These are phyloP conservation scores for Dendrolimus pini DNA, from an alignment of 2,888 invertebrate species.

Conservation along the genomic window DNA sequence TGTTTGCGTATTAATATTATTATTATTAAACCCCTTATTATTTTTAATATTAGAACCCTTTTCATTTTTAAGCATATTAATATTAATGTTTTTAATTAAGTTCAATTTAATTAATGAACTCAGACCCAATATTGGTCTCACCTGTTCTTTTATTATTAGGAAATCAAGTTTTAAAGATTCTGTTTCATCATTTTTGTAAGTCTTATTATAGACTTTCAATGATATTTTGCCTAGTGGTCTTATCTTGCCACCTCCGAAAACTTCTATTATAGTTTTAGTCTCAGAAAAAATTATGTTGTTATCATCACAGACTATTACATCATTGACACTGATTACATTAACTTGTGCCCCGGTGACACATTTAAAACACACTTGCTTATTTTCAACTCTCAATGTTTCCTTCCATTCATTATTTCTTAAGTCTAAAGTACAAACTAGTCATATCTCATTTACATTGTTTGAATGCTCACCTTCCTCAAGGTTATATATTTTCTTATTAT, in stretches of 20 bases:
- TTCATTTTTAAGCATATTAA: background rate
- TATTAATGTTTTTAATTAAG: background rate
- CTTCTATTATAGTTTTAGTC: background rate
- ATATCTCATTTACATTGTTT: no score
- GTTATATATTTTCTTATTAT: no score
- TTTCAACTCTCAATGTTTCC: background rate
- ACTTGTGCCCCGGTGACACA: background rate
- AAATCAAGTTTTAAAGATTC: background rate
- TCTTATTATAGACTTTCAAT: background rate
- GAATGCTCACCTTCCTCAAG: no score
- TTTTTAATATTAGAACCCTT: background rate
- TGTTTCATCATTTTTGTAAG: no score
- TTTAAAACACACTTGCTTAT: background rate
- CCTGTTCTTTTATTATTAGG: background rate
- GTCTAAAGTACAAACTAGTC: no score
- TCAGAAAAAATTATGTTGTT: background rate
- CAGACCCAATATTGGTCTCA: background rate
- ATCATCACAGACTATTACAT: background rate
- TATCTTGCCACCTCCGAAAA: background rate
- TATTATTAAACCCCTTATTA: background rate
- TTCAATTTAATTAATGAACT: background rate
- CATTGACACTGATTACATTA: background rate
- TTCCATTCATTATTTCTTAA: background rate
- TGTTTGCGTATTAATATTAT: background rate
- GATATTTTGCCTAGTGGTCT: background rate